Evolutionary conservation across 2,797 vertebrate genomes (phyloP), one percentile per base, ranked within the genome.

Genomic region (Phrynocephalus vlangalii): DNA sequence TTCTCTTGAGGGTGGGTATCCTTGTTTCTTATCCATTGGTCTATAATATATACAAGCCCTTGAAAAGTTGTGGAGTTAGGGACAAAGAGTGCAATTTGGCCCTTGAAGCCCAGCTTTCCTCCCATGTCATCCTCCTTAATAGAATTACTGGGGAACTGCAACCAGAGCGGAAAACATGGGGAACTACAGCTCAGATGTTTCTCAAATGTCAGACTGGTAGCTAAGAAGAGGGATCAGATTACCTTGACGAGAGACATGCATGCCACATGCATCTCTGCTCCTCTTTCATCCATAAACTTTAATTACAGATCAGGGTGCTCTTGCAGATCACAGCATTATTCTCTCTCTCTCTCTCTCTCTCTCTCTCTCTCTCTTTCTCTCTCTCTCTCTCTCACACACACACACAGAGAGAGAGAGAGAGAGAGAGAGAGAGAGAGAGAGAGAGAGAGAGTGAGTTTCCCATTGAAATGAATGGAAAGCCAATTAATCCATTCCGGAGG

Each of bases 211-310:
- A 52, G 60, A 82, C 4, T 75, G 90, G 52, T 70, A 33, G 82
- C 86, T 92, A 89, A 71, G 91, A 67, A 22, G 0, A 78, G 70
- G 44, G 30, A 48, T 88, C 68, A 84, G 73, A 18, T 92, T 89
- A 67, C 90, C 86, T 44, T 66, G 38, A 79, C 63, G 83, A n/a
- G 83, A 91, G 85, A 90, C 33, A 72, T 63, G 73, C 9, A 13
- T 63, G 70, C 3, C 11, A 26, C 60, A 66, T 28, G 73, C 90
- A 79, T 18, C 24, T 30, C 85, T 86, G 20, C 52, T 89, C 33
- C 80, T 88, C 60, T 91, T 72, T 91, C n/a, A 24, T 92, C 33
- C 50, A n/a, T 24, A 9, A 87, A 90, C 33, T 79, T 90, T 92
- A 90, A 86, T 94, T 91, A 90, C 85, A 81, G 80, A 44, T 90